Base-by-base conservation (phyloP, 2,113 vertebrate species). In the Pangasianodon gigas region DNA sequence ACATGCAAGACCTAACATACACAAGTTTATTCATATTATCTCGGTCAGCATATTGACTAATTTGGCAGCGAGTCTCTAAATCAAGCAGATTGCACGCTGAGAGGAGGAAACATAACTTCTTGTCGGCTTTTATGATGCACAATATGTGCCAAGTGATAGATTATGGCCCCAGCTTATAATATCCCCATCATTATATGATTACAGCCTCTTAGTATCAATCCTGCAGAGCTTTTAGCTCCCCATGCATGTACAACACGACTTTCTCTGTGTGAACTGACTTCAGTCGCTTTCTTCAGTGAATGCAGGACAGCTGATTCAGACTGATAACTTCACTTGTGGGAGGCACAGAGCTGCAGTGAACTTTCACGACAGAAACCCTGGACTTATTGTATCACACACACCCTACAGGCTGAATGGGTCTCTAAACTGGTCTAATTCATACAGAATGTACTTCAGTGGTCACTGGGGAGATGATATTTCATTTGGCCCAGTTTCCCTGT, bases 401-500 rank as follows among this genome's bases (percentile, higher is more conserved):
- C 52, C 60, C 79, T 54, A 83, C 87, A 88, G 29, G n/a, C 44
- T 51, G 65, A 37, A 48, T n/a, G 46, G 29, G 29, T 8, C 56
- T 29, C 44, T 65, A 48, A 44, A 44, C 84, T 46, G 51, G n/a
- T 32, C 79, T 54, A 54, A 81, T 85, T 88, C 65, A 14, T 60
- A 60, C 37, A 87, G 18, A 80, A 80, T 87, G 77, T 26, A 81
- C 83, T 77, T 88, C 14, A 16, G 41, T 79, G 48, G 24, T 87
- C 84, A 85, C 54, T 65, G 51, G 80, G 71, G 86, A 85, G 29
- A 79, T 24, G 10, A 48, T 90, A 87, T 91, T 65, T 24, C 51
- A 89, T 91, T 87, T 90, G 52, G 60, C 87, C 77, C 88, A 88
- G 80, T 90, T 90, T 91, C 58, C 37, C 74, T n/a, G 67, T 87